A percentile compares a stretch with the other conserved stretches of the same genome.
phyloP scores from a whole-genome alignment of 2,888 invertebrate species.

The Tipula confusa region DNA sequence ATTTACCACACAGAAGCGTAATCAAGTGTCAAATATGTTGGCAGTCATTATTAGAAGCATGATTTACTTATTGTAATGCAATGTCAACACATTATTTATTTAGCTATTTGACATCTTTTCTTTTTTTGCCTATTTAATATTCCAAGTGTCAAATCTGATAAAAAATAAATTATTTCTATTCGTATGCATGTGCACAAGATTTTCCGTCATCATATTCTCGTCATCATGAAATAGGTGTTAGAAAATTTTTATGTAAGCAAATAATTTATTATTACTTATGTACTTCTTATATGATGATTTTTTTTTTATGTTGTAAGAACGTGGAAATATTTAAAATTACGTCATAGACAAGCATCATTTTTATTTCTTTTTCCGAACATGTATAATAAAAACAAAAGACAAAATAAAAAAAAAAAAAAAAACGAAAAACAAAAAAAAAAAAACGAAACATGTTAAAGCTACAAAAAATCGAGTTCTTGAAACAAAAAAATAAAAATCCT shows the following conservation, averaged over 20 bases:
- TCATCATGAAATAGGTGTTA: neutral
- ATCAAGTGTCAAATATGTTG: neutral
- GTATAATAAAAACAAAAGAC: too few relatives aligned
- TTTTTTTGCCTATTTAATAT: neutral
- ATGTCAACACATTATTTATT: neutral
- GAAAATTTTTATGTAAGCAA: neutral
- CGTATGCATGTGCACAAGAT: neutral
- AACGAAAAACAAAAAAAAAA: too few relatives aligned
- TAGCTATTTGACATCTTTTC: neutral
- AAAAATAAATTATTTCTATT: neutral
- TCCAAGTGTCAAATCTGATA: neutral
- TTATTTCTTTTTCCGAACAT: conserved; percentile 25
- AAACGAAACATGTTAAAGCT: neutral
- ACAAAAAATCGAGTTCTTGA: conserved; percentile 27
- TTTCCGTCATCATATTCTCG: neutral
- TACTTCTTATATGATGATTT: neutral
- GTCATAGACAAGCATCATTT: conserved; percentile 27
- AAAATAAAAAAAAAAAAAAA: too few relatives aligned
- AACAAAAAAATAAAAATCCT: neutral
- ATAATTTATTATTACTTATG: neutral
- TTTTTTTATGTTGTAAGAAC: neutral
- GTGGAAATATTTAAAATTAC: conserved; percentile 28
- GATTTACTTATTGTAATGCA: neutral
- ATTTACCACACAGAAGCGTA: neutral
- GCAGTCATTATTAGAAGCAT: neutral